These are phyloP conservation scores for Coracopsis vasa DNA, from an alignment of 2,113 vertebrate species.

Conservation along the genomic window DNA sequence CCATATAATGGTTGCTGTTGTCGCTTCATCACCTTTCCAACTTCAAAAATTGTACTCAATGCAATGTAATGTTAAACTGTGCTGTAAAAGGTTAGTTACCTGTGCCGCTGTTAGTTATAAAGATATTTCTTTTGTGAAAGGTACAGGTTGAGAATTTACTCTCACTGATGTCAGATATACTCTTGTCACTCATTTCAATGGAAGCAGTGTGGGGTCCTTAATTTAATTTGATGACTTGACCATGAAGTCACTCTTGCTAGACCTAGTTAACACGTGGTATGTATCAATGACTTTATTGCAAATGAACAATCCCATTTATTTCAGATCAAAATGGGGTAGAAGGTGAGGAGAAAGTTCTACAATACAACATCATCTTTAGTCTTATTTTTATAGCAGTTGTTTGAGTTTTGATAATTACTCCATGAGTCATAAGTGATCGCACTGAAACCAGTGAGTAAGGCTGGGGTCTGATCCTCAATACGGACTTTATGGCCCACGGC, in stretches of 20 bases:
- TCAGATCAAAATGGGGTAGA: neutral
- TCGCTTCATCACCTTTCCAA: neutral
- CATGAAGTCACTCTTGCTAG: neutral
- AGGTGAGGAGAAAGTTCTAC: neutral
- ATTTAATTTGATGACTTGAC: neutral
- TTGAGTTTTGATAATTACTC: neutral
- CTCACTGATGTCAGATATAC: neutral
- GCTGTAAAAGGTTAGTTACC: neutral
- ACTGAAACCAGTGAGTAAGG: neutral
- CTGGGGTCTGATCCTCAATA: neutral
- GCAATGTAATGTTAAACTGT: neutral
- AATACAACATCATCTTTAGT: neutral
- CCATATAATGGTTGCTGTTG: neutral
- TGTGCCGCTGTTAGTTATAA: neutral
- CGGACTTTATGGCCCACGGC: neutral
- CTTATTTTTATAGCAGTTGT: neutral
- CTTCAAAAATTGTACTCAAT: neutral
- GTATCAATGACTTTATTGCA: neutral
- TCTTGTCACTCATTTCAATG: neutral
- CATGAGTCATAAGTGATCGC: neutral
- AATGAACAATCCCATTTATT: neutral
- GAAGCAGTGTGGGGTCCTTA: neutral
- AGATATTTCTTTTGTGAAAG: neutral
- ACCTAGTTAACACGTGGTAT: neutral
- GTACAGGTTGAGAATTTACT: neutral